A percentile compares a stretch with the other conserved stretches of the same genome.
Conservation (phyloP, 2,113 vertebrate genomes). For the Cephalopterus ornatus region DNA sequence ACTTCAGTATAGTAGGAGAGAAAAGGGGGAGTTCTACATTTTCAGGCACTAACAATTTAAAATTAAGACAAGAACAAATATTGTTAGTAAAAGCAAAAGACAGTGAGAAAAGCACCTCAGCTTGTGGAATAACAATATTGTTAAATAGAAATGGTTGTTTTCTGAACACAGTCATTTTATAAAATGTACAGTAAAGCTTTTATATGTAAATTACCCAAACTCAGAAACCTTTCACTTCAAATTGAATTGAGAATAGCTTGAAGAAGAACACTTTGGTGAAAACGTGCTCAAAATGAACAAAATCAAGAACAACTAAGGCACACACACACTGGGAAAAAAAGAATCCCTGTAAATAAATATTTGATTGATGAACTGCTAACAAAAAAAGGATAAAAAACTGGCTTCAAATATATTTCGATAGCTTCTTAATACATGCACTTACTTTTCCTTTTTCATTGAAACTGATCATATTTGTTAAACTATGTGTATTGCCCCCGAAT, state of each 20-base stretch:
- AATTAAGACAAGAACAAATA: slow-evolving; percentile 66
- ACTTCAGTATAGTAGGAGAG: not conserved
- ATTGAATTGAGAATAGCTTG: slow-evolving; percentile 75
- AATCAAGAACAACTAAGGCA: not conserved
- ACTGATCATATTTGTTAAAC: slow-evolving; percentile 6
- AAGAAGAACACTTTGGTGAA: slow-evolving; percentile 61
- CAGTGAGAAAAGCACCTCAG: slow-evolving; percentile 29
- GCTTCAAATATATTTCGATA: slow-evolving; percentile 9
- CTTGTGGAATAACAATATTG: slow-evolving; percentile 62
- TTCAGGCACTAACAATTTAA: slow-evolving; percentile 63
- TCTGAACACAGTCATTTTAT: slow-evolving; percentile 71
- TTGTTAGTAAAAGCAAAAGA: slow-evolving; percentile 51
- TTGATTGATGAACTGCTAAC: slow-evolving; percentile 3
- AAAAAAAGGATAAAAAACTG: slow-evolving; percentile 10
- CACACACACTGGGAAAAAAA: not conserved
- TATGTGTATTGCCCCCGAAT: not conserved
- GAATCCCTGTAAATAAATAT: slow-evolving; percentile 8
- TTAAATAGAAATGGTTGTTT: slow-evolving; percentile 75
- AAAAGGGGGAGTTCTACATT: slow-evolving; percentile 9
- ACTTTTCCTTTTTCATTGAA: not conserved
- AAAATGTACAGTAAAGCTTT: slow-evolving; percentile 76
- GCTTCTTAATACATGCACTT: not conserved
- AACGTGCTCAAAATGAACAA: slow-evolving; percentile 75
- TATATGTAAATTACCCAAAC: slow-evolving; percentile 80
- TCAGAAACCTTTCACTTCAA: slow-evolving; percentile 73